Evolutionary conservation across 1,140 invertebrate species (phyloP).

Genomic region (Callitettix versicolor): DNA sequence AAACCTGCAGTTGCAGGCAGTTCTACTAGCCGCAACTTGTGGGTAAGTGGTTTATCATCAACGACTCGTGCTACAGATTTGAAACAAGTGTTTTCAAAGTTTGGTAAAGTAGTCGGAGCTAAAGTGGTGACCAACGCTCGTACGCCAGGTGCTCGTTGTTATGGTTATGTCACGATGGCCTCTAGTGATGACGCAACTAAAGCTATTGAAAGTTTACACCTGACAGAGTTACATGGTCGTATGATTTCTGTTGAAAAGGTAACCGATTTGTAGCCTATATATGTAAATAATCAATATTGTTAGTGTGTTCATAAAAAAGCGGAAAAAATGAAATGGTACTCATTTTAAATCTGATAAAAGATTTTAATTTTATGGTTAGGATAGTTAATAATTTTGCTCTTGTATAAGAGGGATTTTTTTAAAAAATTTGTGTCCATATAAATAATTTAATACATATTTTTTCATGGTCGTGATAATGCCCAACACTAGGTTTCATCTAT

Average conservation of each 20-base stretch:
- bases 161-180: slow-evolving; percentile 90
- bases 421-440: too few species aligned
- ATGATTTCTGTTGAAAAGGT: slow-evolving; percentile 90
- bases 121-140: slow-evolving; percentile 84
- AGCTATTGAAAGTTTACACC: slow-evolving; percentile 80
- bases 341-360: too few species aligned
- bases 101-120: slow-evolving; percentile 66
- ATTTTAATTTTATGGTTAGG: neutral
- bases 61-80: slow-evolving; percentile 83
- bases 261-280: too few species aligned
- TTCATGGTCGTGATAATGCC: too few species aligned
- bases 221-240: slow-evolving; percentile 82
- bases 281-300: too few species aligned
- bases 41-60: slow-evolving; percentile 85
- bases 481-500: too few species aligned
- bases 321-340: too few species aligned
- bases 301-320: too few species aligned
- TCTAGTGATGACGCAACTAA: slow-evolving; percentile 76
- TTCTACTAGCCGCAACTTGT: slow-evolving; percentile 53
- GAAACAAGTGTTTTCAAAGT: slow-evolving; percentile 80
- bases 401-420: neutral
- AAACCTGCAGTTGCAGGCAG: slow-evolving; percentile 23
- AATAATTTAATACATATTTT: too few species aligned
- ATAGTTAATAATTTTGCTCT: neutral
- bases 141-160: slow-evolving; percentile 81